Evolutionary conservation across 2,888 invertebrate species (phyloP).

Genomic region (Actias luna): DNA sequence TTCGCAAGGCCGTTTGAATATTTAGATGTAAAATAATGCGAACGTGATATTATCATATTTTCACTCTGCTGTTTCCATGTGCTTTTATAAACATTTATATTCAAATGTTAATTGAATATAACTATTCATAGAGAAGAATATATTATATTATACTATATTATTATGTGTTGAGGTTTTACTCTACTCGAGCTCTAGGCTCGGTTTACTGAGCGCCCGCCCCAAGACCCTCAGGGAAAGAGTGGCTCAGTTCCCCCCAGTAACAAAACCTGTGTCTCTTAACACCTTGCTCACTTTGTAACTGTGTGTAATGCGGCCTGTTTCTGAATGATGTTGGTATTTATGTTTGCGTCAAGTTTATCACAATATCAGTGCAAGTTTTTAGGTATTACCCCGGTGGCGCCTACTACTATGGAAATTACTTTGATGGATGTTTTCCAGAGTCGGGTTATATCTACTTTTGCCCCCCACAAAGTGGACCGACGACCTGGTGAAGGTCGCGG

Average conservation of each 20-base stretch:
- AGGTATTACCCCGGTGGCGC: background rate
- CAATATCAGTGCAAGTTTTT: background rate
- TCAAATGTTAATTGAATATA: background rate
- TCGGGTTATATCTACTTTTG: background rate
- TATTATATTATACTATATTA: too few relatives aligned
- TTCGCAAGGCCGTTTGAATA: slow-evolving; percentile 50
- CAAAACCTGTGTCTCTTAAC: background rate
- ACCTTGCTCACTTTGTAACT: background rate
- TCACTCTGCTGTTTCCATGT: slow-evolving; percentile 30
- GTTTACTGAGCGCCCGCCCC: slow-evolving; percentile 8
- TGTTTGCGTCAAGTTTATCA: background rate
- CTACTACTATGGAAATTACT: background rate
- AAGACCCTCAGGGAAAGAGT: slow-evolving; percentile 16
- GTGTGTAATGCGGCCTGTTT: too few relatives aligned
- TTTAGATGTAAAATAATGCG: slow-evolving; percentile 20
- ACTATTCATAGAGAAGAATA: background rate
- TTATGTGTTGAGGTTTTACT: background rate
- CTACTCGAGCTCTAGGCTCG: slow-evolving; percentile 4
- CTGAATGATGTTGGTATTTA: too few relatives aligned
- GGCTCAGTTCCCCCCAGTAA: too few relatives aligned
- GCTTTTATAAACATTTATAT: slow-evolving; percentile 9
- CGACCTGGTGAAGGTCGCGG: too few relatives aligned
- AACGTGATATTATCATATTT: slow-evolving; percentile 22
- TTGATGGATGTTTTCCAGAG: background rate
- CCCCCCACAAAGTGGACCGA: too few relatives aligned